Evolutionary conservation across 2,113 vertebrate species (phyloP).

Genomic region (Leucosticte australis): DNA sequence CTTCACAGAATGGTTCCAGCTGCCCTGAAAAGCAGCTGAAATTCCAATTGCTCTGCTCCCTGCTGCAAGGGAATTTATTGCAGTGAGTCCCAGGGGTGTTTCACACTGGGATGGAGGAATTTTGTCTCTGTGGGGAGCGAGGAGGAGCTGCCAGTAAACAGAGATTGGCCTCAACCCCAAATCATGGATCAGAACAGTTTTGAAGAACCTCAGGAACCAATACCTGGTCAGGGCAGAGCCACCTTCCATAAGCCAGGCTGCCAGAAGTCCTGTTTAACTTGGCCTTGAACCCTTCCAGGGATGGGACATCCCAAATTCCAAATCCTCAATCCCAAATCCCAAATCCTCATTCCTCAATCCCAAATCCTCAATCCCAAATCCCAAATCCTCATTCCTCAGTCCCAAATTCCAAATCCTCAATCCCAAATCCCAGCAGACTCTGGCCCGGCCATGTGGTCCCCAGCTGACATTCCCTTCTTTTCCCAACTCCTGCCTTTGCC

Average conservation of each 20-base stretch:
- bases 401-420: neutral
- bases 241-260: neutral
- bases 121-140: fast-evolving
- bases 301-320: neutral
- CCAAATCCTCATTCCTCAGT: neutral
- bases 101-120: neutral
- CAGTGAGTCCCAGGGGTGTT: neutral
- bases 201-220: neutral
- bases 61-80: neutral
- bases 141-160: fast-evolving
- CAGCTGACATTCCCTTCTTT: neutral
- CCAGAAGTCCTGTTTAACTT: neutral
- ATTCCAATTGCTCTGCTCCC: neutral
- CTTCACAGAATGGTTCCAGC: neutral
- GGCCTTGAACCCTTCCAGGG: neutral
- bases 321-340: neutral
- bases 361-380: neutral
- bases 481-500: neutral
- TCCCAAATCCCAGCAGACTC: neutral
- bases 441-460: fast-evolving
- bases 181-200: fast-evolving
- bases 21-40: neutral
- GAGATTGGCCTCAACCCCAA: neutral
- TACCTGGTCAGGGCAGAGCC: neutral
- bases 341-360: too few relatives aligned